A percentile compares a stretch with the other conserved stretches of the same genome.
Evolutionary conservation across 2,888 invertebrate genomes (phyloP).

Genomic region (Napeogenes inachia): DNA sequence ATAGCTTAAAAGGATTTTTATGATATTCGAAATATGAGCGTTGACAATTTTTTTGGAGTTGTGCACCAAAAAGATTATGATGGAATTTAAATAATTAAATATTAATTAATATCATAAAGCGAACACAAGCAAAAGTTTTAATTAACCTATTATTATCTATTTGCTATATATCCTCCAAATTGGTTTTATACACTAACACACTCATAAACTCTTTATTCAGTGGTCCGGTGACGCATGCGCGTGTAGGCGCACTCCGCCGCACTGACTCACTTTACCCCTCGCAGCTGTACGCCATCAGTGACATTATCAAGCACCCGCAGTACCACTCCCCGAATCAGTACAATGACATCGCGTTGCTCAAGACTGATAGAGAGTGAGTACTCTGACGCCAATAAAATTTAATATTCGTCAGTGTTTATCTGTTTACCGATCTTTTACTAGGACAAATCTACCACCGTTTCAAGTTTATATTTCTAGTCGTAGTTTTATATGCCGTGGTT

Average conservation of each 20-base stretch:
- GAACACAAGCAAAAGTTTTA: too few relatives aligned
- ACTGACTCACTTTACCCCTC: slow-evolving; percentile 29
- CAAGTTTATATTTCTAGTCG: too few relatives aligned
- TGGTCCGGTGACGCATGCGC: slow-evolving; percentile 33
- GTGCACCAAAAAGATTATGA: too few relatives aligned
- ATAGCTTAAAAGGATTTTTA: too few relatives aligned
- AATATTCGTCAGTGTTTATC: not conserved
- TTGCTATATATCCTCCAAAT: not conserved
- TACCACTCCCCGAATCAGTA: slow-evolving; percentile 27
- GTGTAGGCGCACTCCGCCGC: slow-evolving; percentile 34
- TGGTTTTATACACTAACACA: not conserved
- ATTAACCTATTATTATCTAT: too few relatives aligned
- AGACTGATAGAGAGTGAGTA: slow-evolving; percentile 4
- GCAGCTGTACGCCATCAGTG: slow-evolving; percentile 36
- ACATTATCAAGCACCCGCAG: slow-evolving; percentile 38
- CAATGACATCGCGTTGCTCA: not conserved
- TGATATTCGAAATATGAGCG: too few relatives aligned
- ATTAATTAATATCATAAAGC: too few relatives aligned
- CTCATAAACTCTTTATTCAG: slow-evolving; percentile 29
- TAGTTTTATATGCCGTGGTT: too few relatives aligned
- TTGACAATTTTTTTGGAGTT: too few relatives aligned
- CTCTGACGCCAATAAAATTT: not conserved
- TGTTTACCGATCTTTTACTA: not conserved
- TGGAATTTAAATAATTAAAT: too few relatives aligned
- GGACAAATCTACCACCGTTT: too few relatives aligned